Conservation (phyloP, 2,797 vertebrate species). For the Anguilla marmorata region DNA sequence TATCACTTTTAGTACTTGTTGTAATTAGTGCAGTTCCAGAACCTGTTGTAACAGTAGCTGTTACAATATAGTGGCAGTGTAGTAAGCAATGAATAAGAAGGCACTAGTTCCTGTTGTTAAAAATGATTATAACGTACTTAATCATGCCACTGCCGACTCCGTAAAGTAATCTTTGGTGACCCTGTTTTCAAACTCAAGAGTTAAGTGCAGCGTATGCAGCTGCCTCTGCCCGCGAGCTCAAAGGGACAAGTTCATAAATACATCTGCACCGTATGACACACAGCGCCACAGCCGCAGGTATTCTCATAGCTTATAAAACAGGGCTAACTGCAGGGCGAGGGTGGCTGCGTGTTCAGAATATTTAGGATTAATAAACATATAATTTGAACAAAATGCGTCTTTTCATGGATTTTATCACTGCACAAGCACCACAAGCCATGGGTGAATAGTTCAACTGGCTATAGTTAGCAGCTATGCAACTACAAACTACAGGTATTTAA, state of each 20-base stretch:
- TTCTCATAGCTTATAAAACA: no score
- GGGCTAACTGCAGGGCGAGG: background rate
- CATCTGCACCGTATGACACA: no score
- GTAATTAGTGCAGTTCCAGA: background rate
- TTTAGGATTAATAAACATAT: background rate
- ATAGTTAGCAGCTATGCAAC: background rate
- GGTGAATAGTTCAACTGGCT: background rate
- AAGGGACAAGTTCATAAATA: no score
- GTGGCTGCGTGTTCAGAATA: background rate
- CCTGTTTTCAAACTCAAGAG: no score
- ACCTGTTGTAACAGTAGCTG: background rate
- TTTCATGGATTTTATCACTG: background rate
- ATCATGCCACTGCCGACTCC: background rate
- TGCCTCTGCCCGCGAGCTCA: no score
- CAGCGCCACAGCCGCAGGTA: no score
- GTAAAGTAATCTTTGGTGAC: background rate
- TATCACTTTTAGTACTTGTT: background rate
- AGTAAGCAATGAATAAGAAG: background rate
- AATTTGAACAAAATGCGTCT: background rate
- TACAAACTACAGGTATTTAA: no score
- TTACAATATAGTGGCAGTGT: background rate
- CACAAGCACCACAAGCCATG: background rate
- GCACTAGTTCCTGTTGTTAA: background rate
- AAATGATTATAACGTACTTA: background rate
- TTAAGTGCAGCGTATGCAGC: no score